These are phyloP conservation scores for Excalfactoria chinensis DNA, from an alignment of 2,113 vertebrate genomes.

Conservation along the genomic window DNA sequence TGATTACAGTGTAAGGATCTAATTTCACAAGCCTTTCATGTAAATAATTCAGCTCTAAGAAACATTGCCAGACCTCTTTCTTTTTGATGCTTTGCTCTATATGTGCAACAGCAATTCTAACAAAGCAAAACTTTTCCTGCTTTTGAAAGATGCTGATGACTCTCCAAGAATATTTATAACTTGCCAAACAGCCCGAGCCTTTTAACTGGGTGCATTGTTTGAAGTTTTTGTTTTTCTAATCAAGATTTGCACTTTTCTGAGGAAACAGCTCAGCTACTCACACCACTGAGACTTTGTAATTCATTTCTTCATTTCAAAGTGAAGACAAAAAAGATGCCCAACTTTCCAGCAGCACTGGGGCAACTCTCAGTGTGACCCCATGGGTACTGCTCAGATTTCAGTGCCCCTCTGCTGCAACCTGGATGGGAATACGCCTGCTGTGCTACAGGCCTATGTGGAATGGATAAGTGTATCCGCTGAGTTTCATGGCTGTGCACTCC, in stretches of 20 bases:
- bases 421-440: neutral
- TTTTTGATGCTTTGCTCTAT: constrained; percentile 45
- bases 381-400: neutral
- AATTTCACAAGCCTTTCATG: constrained; percentile 66
- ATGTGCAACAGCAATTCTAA: neutral
- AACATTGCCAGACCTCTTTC: constrained; percentile 15
- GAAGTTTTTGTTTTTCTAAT: neutral
- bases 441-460: neutral
- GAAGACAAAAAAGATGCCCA: neutral
- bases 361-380: neutral
- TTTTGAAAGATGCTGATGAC: neutral
- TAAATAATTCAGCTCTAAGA: constrained; percentile 50
- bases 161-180: constrained; percentile 38
- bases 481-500: rapidly evolving
- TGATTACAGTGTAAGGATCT: constrained; percentile 46
- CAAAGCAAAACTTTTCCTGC: constrained; percentile 22
- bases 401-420: neutral
- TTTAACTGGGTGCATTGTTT: neutral
- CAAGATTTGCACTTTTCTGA: neutral
- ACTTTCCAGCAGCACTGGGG: neutral
- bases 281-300: neutral
- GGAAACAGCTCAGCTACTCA: neutral
- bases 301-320: neutral
- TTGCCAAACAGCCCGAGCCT: neutral
- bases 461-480: neutral